These are phyloP conservation scores for Cephus spinipes DNA, from an alignment of 2,888 invertebrate genomes.

Conservation along the genomic window DNA sequence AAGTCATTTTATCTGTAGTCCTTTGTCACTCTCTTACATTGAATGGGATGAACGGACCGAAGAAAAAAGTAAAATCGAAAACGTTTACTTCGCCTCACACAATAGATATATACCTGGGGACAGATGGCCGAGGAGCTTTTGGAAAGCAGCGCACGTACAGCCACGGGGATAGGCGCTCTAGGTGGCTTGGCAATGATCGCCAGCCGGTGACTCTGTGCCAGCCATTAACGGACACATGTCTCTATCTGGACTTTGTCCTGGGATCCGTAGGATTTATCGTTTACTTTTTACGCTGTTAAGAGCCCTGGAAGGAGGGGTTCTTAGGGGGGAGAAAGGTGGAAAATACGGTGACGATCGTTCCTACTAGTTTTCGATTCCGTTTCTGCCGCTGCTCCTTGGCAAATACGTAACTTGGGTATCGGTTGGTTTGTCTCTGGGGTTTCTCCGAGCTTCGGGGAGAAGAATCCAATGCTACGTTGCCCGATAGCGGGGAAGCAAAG, in stretches of 20 bases:
- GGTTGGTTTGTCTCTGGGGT: neutral
- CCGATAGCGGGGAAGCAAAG: neutral
- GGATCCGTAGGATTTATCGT: conserved; percentile 25
- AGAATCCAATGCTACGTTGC: neutral
- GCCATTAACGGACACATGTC: conserved; percentile 65
- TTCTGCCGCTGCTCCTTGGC: neutral
- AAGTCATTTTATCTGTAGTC: neutral
- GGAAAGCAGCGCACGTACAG: conserved; percentile 61
- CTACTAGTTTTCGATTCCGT: neutral
- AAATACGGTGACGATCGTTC: neutral
- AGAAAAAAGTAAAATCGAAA: conserved; percentile 41
- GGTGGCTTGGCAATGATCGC: conserved; percentile 64
- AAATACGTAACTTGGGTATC: neutral
- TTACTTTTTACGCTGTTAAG: neutral
- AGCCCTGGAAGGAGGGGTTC: neutral
- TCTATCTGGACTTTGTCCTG: conserved; percentile 53
- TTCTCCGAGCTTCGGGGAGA: neutral
- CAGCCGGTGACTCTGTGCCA: conserved; percentile 62
- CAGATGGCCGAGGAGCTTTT: conserved; percentile 47
- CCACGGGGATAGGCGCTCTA: conserved; percentile 49
- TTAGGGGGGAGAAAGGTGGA: neutral
- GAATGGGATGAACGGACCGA: neutral
- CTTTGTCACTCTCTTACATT: neutral
- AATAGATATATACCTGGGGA: conserved; percentile 37
- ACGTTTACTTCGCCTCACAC: conserved; percentile 36